phyloP scores from a whole-genome alignment of 2,113 vertebrate genomes.

The Felis chaus region DNA sequence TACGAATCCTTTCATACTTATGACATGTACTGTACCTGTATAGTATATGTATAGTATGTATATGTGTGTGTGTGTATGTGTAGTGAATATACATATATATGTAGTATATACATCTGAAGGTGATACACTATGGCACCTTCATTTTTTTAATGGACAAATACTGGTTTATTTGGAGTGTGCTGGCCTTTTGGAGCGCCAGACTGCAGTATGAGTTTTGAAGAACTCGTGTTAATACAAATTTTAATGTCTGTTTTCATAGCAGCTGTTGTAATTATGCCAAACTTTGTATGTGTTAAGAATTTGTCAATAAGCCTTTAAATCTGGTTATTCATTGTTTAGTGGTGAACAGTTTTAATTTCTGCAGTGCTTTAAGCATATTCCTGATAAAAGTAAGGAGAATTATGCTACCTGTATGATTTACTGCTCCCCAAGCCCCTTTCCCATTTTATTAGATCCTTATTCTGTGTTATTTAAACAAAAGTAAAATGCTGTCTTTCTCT shows the following conservation, averaged over 20 bases:
- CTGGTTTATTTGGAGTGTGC: neutral
- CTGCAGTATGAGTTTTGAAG: neutral
- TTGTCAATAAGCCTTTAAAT: neutral
- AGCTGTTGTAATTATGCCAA: neutral
- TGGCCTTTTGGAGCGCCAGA: neutral
- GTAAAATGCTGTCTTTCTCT: constrained; percentile 43
- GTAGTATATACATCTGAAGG: neutral
- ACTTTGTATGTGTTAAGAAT: neutral
- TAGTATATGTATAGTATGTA: too few relatives aligned
- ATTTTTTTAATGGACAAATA: neutral
- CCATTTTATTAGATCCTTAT: neutral
- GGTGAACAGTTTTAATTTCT: constrained; percentile 15
- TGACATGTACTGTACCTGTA: neutral
- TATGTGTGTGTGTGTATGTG: too few relatives aligned
- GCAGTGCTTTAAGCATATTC: neutral
- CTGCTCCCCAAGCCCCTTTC: neutral
- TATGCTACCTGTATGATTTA: neutral
- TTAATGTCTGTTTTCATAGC: neutral
- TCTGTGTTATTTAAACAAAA: constrained; percentile 32
- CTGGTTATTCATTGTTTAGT: neutral
- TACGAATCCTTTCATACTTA: neutral
- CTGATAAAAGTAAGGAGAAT: neutral
- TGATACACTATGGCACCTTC: neutral
- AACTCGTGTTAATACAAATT: neutral
- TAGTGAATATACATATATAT: neutral